Percentiles rank a stretch among this genome's conserved stretches.
phyloP scores from a whole-genome alignment of 2,797 vertebrate genomes.

The Platyrinchus mystaceus region DNA sequence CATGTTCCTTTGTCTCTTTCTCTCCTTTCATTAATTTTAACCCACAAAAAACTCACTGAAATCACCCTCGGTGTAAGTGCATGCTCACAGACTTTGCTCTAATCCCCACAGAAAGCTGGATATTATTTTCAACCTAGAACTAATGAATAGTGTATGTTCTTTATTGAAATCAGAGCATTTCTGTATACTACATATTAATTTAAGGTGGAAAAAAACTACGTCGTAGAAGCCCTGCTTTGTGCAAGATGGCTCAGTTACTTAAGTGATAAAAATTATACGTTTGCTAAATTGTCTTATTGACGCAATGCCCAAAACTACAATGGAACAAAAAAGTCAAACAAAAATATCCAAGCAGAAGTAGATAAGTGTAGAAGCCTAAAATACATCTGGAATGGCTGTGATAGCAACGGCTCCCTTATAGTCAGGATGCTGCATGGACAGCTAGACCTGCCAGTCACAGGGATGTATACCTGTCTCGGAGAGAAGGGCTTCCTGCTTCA shows the following conservation, averaged over 20 bases:
- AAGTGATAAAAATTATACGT: neutral
- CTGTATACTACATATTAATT: neutral
- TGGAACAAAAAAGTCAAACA: neutral
- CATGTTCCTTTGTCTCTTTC: neutral
- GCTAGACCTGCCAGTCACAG: rapidly evolving
- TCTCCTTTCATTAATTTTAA: constrained; percentile 2
- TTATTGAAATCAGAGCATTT: constrained; percentile 2
- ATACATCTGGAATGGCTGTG: neutral
- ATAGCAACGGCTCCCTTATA: neutral
- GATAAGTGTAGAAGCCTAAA: neutral
- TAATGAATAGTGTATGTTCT: neutral
- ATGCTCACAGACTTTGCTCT: neutral
- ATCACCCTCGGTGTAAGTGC: neutral
- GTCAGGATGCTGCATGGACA: neutral
- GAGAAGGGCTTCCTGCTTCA: neutral
- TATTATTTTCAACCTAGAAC: neutral
- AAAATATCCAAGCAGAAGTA: neutral
- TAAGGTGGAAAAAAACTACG: neutral
- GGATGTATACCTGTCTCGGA: neutral
- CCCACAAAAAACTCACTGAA: neutral
- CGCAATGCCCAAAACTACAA: neutral
- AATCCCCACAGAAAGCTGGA: neutral
- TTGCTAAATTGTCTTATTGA: neutral
- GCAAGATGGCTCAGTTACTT: neutral
- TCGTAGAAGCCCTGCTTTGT: neutral